Base-by-base conservation (phyloP, 2,797 vertebrate species). In the Channallabes apus region DNA sequence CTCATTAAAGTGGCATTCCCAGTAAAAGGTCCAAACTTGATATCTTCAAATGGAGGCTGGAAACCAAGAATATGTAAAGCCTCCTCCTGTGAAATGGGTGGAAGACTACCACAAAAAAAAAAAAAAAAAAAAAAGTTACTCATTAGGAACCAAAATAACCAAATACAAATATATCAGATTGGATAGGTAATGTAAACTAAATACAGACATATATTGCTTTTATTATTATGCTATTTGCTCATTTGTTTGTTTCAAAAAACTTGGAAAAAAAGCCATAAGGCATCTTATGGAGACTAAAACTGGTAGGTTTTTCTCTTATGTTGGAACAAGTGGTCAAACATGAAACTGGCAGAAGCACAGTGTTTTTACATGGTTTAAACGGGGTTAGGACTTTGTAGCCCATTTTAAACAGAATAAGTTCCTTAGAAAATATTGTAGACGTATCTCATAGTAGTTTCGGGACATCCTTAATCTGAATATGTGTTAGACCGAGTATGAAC, bases 1-100 rank as follows among this genome's bases (percentile, higher is more conserved):
- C 98, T 95, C 98, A 99, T 99, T 76, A 99, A 93, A 65, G 98
- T 99, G 27, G 98, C 98, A 73, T 99, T 99, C 90, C 98, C 98
- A 11, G 98, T 99, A 92, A 99, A 99, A 3, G 98, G 98, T 64
- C 98, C 98, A 88, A 99, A 99, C 86, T 98, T 97, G 92, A 99
- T 99, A 83, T 99, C 98, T 90, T 99, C 98, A 93, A 98, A 99
- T 0, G 98, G 98, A 0, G 98, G 97, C 88, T 97, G 98, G 90
- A 99, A 99, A n/a, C 98, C 98, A 89, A 99, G 92, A 91, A 99
- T 97, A 88, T 97, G 96, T 90, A 99, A 94, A 65, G 97, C 98
- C 89, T 99, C 98, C 91, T 99, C 98, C 94, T 99, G 98, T 84
- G 97, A 98, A 92, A 99, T 96, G 82, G 98, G 97, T 59, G 97